A percentile compares a stretch with the other conserved stretches of the same genome.
These are phyloP conservation scores for Collichthys lucidus DNA, from an alignment of 2,113 vertebrate genomes.

Conservation along the genomic window DNA sequence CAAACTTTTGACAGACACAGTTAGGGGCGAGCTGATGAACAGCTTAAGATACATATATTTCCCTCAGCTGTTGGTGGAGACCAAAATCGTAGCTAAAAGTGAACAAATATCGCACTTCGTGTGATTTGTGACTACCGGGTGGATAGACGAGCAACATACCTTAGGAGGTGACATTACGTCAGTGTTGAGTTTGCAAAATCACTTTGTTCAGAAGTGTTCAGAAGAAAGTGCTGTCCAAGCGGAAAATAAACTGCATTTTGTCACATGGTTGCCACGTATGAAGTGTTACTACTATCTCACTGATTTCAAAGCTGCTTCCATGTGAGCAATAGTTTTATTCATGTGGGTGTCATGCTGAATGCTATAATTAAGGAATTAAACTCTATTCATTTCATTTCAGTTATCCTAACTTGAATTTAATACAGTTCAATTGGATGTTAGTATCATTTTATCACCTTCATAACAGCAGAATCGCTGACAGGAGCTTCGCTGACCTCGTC, in stretches of 20 bases:
- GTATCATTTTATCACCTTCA: neutral
- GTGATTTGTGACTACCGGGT: neutral
- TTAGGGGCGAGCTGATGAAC: neutral
- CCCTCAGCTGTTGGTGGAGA: neutral
- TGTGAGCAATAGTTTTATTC: neutral
- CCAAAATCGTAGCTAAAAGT: neutral
- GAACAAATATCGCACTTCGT: neutral
- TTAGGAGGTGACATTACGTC: neutral
- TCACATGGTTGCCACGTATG: neutral
- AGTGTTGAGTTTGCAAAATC: neutral
- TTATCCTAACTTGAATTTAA: neutral
- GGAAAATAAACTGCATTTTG: neutral
- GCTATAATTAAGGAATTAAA: slow-evolving; percentile 27
- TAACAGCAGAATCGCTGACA: too few species aligned
- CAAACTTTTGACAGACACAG: neutral
- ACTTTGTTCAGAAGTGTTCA: neutral
- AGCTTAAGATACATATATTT: neutral
- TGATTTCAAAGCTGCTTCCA: neutral
- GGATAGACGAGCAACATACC: neutral
- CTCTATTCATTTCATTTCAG: neutral
- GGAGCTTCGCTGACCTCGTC: neutral
- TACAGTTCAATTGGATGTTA: neutral
- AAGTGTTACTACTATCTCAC: neutral
- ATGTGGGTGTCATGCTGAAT: slow-evolving; percentile 10
- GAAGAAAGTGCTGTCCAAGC: neutral